Conservation (phyloP, 2,113 vertebrate species). For the Shinisaurus crocodilurus region DNA sequence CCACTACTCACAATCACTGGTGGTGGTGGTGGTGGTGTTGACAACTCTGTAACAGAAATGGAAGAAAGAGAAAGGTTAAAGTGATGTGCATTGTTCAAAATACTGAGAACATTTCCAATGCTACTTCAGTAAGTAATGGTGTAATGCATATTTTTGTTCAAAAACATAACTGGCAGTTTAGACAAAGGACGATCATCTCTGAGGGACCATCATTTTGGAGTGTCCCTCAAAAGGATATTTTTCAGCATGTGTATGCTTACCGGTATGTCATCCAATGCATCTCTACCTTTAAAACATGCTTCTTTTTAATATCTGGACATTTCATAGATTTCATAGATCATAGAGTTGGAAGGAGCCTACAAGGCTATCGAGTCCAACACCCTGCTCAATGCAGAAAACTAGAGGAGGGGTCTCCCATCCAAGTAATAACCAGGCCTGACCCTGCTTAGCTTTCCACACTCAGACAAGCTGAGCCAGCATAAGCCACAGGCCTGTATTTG, state of each 20-base stretch:
- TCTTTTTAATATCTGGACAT: no score
- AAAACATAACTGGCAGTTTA: constrained; percentile 4
- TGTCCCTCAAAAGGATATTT: not conserved
- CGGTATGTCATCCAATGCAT: not conserved
- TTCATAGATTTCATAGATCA: no score
- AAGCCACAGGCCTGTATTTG: no score
- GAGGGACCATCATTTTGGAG: not conserved
- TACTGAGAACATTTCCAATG: constrained; percentile 17
- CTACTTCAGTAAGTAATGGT: not conserved
- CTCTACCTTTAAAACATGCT: not conserved
- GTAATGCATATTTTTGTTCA: constrained; percentile 25
- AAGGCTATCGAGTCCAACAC: no score
- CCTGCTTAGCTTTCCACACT: no score
- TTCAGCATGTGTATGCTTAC: not conserved
- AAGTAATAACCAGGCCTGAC: no score
- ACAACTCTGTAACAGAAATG: constrained; percentile 56
- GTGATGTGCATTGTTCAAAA: not conserved
- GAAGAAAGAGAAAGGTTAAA: constrained; percentile 42
- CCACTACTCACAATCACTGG: no score
- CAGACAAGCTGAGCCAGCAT: no score
- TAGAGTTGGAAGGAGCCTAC: no score
- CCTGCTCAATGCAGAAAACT: no score
- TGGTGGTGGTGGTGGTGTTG: no score
- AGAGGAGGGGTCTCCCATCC: no score
- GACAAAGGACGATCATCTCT: not conserved